Percentiles rank a stretch among this genome's conserved stretches.
Evolutionary conservation across 2,797 vertebrate species (phyloP).

Genomic region (Characodon lateralis): DNA sequence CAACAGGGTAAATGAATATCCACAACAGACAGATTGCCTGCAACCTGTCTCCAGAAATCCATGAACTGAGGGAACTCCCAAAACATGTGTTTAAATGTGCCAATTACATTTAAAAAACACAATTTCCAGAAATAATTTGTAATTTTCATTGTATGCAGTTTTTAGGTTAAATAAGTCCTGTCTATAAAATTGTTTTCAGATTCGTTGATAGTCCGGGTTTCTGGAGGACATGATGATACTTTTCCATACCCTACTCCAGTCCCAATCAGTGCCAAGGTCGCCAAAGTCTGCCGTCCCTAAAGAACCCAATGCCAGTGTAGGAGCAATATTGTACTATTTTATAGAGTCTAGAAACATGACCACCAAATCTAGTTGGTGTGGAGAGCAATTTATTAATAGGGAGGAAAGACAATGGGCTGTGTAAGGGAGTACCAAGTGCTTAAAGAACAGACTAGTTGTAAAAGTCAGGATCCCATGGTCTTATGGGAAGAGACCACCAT

Average conservation of each 20-base stretch:
- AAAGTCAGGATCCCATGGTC: not conserved
- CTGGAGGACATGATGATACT: not conserved
- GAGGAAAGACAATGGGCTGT: too few species aligned
- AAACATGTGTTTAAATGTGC: not conserved
- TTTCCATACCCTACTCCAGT: not conserved
- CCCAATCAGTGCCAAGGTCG: too few species aligned
- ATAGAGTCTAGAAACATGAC: too few species aligned
- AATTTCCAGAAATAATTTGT: not conserved
- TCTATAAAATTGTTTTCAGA: not conserved
- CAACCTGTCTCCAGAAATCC: not conserved
- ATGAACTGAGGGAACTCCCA: not conserved
- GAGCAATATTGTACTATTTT: too few species aligned
- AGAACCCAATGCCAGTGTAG: too few species aligned
- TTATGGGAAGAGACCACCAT: too few species aligned
- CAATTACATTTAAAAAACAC: not conserved
- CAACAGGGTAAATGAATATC: not conserved
- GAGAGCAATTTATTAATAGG: too few species aligned
- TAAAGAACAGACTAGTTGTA: too few species aligned
- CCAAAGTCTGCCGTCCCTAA: too few species aligned
- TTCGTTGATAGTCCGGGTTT: not conserved
- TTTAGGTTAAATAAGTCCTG: not conserved
- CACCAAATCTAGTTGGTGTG: too few species aligned
- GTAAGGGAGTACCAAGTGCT: too few species aligned
- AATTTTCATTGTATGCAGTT: not conserved
- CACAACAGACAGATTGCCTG: not conserved